Evolutionary conservation across 30 jellyfish, hydroid and myxozoan genomes (phyloP), one percentile per base, ranked within the genome.

Genomic region (Cassiopea xamachana): DNA sequence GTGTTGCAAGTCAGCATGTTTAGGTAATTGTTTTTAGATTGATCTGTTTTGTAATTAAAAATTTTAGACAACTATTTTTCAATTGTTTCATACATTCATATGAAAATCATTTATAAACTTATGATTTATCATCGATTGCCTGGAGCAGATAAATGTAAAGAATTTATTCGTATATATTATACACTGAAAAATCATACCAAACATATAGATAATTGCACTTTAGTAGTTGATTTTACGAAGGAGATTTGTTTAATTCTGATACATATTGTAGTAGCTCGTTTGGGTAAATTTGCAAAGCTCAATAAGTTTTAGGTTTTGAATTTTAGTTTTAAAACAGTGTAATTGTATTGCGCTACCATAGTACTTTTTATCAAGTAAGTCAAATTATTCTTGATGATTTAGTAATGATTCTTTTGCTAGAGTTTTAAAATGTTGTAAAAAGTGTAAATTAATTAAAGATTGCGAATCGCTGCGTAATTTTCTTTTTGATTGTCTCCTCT

Each of bases 61-160:
- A 43, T 6, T 71, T n/a, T 18, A 71, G 80, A 71, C 55, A 71
- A 71, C 4, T 27, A 71, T 71, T 19, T 71, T 71, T 71, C 39
- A 7, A 19, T 71, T 43, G 17, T 55, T 43, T 71, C 80, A 71
- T 27, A 18, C 80, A 71, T 71, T 71, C 39, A 7, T 71, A 71
- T 71, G 18, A 1, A 19, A 27, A 27, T 1, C 51, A 7, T 71
- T 78, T 78, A 27, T 50, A 60, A 60, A 7, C 51, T 50, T 78
- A 51, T 13, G 8, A 49, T 14, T 48, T 78, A 15, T 78, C 14
- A 71, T 78, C 50, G 1, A 78, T 78, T 78, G 87, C 87, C 87
- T 78, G 87, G 87, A 48, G 87, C 87, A 78, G 55, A 78, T 58
- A 75, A 48, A 78, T 27, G 85, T 76, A 19, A 6, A 5, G 19